Evolutionary conservation across 2,888 invertebrate genomes (phyloP).

Genomic region (Ectemnius continuus): DNA sequence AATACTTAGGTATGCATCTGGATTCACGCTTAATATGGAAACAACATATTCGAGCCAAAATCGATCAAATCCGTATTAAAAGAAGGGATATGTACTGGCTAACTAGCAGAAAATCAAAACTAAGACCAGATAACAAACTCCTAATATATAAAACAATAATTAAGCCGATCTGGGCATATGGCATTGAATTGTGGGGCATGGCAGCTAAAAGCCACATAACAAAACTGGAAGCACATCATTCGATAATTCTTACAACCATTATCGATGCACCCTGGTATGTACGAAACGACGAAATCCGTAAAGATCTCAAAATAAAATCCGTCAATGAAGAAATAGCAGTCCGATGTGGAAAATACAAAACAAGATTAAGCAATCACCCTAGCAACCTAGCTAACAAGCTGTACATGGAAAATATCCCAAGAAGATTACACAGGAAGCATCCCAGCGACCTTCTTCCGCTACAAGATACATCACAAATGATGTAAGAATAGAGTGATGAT

Average conservation of each 20-base stretch:
- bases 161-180: constrained; percentile 38
- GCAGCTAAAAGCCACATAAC: constrained; percentile 30
- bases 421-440: neutral
- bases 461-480: too few species aligned
- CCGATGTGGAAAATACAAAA: neutral
- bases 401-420: neutral
- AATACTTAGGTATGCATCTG: constrained; percentile 49
- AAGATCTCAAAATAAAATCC: neutral
- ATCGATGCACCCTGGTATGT: constrained; percentile 26
- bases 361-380: neutral
- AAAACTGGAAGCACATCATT: constrained; percentile 11
- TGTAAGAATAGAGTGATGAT: too few species aligned
- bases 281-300: neutral
- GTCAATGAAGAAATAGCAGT: neutral
- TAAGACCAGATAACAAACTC: constrained; percentile 32
- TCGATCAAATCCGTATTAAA: constrained; percentile 27
- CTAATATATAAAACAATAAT: constrained; percentile 34
- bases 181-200: constrained; percentile 34
- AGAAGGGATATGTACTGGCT: constrained; percentile 38
- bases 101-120: constrained; percentile 21
- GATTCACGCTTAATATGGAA: constrained; percentile 38
- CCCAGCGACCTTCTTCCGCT: too few species aligned
- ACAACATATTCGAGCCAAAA: constrained; percentile 18
- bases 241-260: constrained; percentile 27
- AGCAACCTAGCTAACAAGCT: neutral